Evolutionary conservation across 2,888 invertebrate genomes (phyloP), one percentile per base, ranked within the genome.

Genomic region (Sclerodermus sp.): DNA sequence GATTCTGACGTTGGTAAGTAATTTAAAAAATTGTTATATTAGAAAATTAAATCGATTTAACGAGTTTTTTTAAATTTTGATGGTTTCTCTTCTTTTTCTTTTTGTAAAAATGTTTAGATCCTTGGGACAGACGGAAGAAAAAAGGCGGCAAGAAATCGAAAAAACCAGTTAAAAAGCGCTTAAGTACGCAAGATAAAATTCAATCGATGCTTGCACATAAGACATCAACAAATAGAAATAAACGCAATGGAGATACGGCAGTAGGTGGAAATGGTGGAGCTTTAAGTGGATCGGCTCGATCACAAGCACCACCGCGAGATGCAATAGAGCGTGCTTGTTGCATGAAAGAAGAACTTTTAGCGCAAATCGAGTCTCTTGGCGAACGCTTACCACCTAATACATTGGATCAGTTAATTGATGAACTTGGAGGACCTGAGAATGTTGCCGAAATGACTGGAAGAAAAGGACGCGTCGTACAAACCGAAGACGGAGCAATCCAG

Each of bases 381-480:
- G 87, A 90, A 1, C 84, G 85, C 16, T 81, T 99, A 61, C 99
- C 99, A 5, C 92, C 97, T 34, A 99, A 99, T 79, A 97, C 99
- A 1, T 82, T 99, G 39, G 99, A 99, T 83, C 96, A 99, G 77
- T 83, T 99, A 10, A 98, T 99, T 58, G 98, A 99, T 79, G 95
- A 96, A 74, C 84, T 99, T 9, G 99, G 99, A 42, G 99, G 99
- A 1, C 93, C 97, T 0, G 95, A 96, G 64, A 93, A 93, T 79
- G 99, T 99, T 0, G 98, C 99, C 0, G 98, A 99, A 87, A 99
- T 99, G 99, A 99, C 99, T 0, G 99, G 99, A 0, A 85, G 98
- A 45, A 95, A 96, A 70, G 96, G 96, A 0, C 80, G 89, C 47
- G 95, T 97, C 32, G 93, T 96, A 1, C 93, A 93, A 70, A 92